Conservation (phyloP, 2,888 invertebrate genomes). For the Drosophila prostipennis region DNA sequence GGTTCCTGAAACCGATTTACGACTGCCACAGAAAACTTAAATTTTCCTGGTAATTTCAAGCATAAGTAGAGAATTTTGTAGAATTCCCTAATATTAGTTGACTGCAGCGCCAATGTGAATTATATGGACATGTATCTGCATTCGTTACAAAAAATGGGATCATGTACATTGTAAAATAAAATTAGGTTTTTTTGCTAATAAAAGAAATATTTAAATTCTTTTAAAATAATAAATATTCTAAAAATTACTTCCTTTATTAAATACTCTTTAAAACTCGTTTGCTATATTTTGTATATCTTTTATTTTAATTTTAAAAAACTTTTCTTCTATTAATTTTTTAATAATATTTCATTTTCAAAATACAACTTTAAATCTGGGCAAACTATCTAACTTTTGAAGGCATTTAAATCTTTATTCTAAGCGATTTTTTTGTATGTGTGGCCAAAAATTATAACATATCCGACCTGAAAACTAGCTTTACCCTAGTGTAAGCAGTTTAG, state of each 20-base stretch:
- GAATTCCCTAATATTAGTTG: conserved; percentile 5
- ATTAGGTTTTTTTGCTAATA: neutral
- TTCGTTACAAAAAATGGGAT: neutral
- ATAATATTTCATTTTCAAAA: too few relatives aligned
- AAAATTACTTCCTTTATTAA: neutral
- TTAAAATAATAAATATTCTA: neutral
- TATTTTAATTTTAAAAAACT: too few relatives aligned
- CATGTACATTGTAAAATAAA: neutral
- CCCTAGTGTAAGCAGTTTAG: neutral
- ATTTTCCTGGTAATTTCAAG: conserved; percentile 16
- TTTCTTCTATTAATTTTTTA: too few relatives aligned
- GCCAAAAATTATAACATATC: neutral
- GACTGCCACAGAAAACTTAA: conserved; percentile 27
- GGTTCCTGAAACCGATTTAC: conserved; percentile 33
- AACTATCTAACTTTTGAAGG: too few relatives aligned
- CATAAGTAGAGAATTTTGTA: conserved; percentile 7
- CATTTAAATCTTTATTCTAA: too few relatives aligned
- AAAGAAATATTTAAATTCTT: neutral
- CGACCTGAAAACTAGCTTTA: neutral
- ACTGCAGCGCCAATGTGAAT: conserved; percentile 7
- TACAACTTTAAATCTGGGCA: too few relatives aligned
- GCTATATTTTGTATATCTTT: neutral
- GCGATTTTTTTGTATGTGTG: too few relatives aligned
- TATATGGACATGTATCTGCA: neutral
- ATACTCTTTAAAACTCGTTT: too few relatives aligned